A percentile compares a stretch with the other conserved stretches of the same genome.
Conservation (phyloP, 2,888 invertebrate species). For the Tillus elongatus region DNA sequence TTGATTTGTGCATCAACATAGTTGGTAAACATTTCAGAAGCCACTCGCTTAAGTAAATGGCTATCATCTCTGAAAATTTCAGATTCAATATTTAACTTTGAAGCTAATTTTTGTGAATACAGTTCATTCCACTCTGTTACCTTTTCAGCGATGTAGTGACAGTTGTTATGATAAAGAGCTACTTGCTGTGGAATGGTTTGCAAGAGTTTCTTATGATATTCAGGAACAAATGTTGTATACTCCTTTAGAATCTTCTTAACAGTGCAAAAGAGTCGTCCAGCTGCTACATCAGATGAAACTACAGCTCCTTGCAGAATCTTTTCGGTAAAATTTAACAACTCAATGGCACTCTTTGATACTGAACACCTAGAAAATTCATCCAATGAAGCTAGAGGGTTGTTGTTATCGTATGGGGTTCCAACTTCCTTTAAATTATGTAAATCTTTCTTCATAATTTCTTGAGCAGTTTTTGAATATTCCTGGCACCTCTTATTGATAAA, state of each 20-base stretch:
- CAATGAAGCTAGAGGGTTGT: slow-evolving; percentile 42
- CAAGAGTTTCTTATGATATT: slow-evolving; percentile 69
- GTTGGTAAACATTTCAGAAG: slow-evolving; percentile 57
- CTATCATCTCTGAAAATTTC: slow-evolving; percentile 61
- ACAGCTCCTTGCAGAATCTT: slow-evolving; percentile 59
- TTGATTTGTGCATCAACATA: slow-evolving; percentile 65
- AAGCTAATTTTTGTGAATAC: slow-evolving; percentile 55
- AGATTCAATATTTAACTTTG: slow-evolving; percentile 40
- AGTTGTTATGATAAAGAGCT: slow-evolving; percentile 85
- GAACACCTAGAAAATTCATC: slow-evolving; percentile 49
- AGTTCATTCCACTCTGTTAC: slow-evolving; percentile 57
- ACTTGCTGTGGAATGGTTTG: slow-evolving; percentile 81
- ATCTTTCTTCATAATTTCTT: slow-evolving; percentile 69
- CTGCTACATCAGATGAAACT: slow-evolving; percentile 51
- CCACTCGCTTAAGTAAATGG: slow-evolving; percentile 57
- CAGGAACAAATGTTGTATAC: slow-evolving; percentile 69
- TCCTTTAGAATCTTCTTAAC: slow-evolving; percentile 65
- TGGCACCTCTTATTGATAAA: slow-evolving; percentile 71
- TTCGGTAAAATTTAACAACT: slow-evolving; percentile 55
- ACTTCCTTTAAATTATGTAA: slow-evolving; percentile 60
- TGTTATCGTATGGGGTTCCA: slow-evolving; percentile 42
- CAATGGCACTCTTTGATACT: slow-evolving; percentile 54
- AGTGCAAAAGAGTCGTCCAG: slow-evolving; percentile 58
- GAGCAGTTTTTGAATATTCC: slow-evolving; percentile 58
- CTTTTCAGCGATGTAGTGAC: slow-evolving; percentile 75